phyloP scores from a whole-genome alignment of 2,797 vertebrate genomes.

The Thaleichthys pacificus region DNA sequence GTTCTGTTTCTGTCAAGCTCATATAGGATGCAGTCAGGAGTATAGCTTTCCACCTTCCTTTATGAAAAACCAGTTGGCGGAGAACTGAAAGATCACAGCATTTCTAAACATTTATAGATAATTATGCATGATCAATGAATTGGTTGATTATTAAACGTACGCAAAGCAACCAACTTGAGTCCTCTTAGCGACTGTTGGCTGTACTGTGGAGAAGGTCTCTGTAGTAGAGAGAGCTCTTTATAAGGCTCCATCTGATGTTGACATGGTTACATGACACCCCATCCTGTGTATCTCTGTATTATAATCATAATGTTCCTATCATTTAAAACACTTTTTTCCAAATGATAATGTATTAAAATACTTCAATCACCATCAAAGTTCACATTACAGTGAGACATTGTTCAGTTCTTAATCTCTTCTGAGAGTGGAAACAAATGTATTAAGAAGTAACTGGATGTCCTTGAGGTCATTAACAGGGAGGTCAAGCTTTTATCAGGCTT shows the following conservation, averaged over 20 bases:
- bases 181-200: too few relatives aligned
- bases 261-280: too few relatives aligned
- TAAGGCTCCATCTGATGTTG: too few relatives aligned
- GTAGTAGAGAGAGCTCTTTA: too few relatives aligned
- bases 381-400: neutral
- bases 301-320: too few relatives aligned
- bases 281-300: too few relatives aligned
- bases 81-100: neutral
- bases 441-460: constrained; percentile 27
- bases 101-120: neutral
- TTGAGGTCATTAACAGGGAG: constrained; percentile 24
- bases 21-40: too few relatives aligned
- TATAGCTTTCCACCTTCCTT: too few relatives aligned
- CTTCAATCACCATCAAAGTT: neutral
- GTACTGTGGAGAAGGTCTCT: too few relatives aligned
- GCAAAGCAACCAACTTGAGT: too few relatives aligned
- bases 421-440: neutral
- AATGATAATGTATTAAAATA: neutral
- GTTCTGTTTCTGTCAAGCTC: too few relatives aligned
- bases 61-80: too few relatives aligned
- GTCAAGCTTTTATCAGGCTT: constrained; percentile 27
- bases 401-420: constrained; percentile 1
- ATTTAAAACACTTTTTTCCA: neutral
- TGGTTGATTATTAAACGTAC: neutral
- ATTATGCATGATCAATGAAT: neutral